phyloP scores from a whole-genome alignment of 2,113 vertebrate species.

The Bettongia penicillata region DNA sequence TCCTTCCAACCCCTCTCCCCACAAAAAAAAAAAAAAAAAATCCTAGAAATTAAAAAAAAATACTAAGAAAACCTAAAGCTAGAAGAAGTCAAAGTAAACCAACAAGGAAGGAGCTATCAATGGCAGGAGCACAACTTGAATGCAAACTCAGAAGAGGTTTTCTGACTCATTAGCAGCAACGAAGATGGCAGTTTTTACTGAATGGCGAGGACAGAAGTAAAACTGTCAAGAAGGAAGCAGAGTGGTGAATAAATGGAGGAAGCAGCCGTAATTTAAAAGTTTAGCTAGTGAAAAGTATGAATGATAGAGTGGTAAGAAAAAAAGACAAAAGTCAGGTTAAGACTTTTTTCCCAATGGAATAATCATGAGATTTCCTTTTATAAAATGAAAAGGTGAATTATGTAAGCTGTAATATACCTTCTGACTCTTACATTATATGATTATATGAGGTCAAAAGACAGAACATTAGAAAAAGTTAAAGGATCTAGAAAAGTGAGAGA shows the following conservation, averaged over 20 bases:
- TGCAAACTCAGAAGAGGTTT: neutral
- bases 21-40: neutral
- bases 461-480: neutral
- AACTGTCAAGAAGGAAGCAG: neutral
- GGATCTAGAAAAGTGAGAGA: neutral
- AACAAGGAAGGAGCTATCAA: neutral
- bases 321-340: constrained; percentile 10
- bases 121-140: neutral
- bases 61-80: neutral
- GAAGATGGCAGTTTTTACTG: neutral
- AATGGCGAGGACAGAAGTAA: constrained; percentile 39
- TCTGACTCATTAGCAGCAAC: constrained; percentile 17
- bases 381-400: neutral
- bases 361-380: neutral
- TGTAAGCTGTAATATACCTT: neutral
- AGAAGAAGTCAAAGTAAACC: neutral
- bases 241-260: neutral
- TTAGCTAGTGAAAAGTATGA: constrained; percentile 19
- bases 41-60: neutral
- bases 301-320: constrained; percentile 37
- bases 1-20: too few species aligned
- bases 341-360: neutral
- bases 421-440: neutral
- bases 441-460: neutral
- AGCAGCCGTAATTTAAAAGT: neutral